A percentile compares a stretch with the other conserved stretches of the same genome.
These are phyloP conservation scores for Sisyra terminalis DNA, from an alignment of 2,888 invertebrate genomes.

Conservation along the genomic window DNA sequence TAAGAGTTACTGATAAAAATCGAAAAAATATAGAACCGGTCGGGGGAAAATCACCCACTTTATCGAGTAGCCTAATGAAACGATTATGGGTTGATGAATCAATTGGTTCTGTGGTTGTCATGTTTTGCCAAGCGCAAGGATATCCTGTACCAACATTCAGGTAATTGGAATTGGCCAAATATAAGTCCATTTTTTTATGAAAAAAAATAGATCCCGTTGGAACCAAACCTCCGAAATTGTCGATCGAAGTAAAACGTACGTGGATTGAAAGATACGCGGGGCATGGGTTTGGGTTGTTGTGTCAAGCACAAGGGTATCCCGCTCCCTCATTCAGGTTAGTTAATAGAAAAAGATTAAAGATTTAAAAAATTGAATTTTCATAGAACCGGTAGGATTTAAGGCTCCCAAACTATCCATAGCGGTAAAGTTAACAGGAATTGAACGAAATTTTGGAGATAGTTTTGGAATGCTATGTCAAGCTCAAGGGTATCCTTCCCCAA, in stretches of 20 bases:
- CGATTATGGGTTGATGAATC: conserved; percentile 16
- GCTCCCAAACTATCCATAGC: conserved; percentile 29
- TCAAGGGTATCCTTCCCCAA: conserved; percentile 57
- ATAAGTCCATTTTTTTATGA: background rate
- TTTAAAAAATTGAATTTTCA: conserved; percentile 15
- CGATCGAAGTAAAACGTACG: conserved; percentile 47
- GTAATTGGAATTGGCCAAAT: conserved; percentile 22
- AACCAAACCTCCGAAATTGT: conserved; percentile 54
- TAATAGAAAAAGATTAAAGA: background rate
- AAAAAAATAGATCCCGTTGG: conserved; percentile 42
- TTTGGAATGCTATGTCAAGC: conserved; percentile 59
- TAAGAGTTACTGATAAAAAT: too few species aligned
- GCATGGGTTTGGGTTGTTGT: conserved; percentile 49
- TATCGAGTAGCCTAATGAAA: conserved; percentile 38
- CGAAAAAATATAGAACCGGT: conserved; percentile 36
- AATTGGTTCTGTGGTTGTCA: conserved; percentile 12
- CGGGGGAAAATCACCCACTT: conserved; percentile 53
- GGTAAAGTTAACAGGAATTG: conserved; percentile 30
- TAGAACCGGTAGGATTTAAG: conserved; percentile 37
- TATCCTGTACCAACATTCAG: conserved; percentile 48
- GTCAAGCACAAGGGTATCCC: conserved; percentile 65
- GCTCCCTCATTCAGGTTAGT: conserved; percentile 41
- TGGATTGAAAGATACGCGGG: conserved; percentile 46
- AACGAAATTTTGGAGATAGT: conserved; percentile 40
- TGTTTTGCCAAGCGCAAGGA: conserved; percentile 46